Conservation (phyloP, 2,797 vertebrate genomes). For the Ceryle rudis region DNA sequence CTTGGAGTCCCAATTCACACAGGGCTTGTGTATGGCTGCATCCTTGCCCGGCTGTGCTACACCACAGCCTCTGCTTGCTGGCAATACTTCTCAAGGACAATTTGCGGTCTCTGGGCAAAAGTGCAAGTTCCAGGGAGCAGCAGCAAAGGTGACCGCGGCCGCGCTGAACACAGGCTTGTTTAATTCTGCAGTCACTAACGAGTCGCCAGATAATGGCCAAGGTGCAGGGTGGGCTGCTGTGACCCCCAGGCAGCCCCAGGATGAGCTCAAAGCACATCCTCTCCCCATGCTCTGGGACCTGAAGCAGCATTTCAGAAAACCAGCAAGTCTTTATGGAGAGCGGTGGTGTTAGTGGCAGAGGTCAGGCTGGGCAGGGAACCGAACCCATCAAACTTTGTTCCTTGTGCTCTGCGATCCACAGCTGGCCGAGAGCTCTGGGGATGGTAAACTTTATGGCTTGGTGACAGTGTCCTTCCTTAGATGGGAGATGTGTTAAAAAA, state of each 20-base stretch:
- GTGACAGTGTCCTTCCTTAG: neutral
- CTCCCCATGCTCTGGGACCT: fast-evolving
- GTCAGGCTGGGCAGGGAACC: neutral
- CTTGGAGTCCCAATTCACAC: neutral
- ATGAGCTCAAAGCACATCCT: neutral
- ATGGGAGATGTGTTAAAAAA: neutral
- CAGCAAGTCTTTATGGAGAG: neutral
- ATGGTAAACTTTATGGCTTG: neutral
- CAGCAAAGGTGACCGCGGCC: neutral
- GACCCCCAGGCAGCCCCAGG: fast-evolving
- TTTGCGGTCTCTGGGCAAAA: neutral
- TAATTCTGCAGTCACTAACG: fast-evolving
- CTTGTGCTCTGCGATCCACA: neutral
- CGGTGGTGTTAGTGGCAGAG: neutral
- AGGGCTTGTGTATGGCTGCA: fast-evolving
- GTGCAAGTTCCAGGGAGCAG: neutral
- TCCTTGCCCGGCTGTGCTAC: neutral
- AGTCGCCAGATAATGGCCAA: fast-evolving
- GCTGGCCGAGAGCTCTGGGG: neutral
- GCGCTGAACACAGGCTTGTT: neutral
- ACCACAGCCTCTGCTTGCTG: fast-evolving
- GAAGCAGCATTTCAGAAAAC: fast-evolving
- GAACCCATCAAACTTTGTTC: neutral
- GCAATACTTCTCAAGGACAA: fast-evolving
- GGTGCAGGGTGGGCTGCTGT: neutral